A percentile compares a stretch with the other conserved stretches of the same genome.
These are phyloP conservation scores for Sesia apiformis DNA, from an alignment of 2,888 invertebrate genomes.

Conservation along the genomic window DNA sequence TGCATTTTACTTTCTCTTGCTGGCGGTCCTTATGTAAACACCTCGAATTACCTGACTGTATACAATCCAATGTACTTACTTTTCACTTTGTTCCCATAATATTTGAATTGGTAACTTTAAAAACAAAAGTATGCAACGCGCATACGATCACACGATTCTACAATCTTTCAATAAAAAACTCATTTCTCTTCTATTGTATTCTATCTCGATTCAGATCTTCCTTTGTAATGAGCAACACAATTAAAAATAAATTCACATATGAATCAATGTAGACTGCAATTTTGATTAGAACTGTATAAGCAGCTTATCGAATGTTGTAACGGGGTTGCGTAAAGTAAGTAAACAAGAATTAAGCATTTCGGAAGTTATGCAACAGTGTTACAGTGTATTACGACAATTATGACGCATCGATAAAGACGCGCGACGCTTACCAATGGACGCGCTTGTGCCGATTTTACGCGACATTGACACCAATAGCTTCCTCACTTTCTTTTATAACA, in stretches of 20 bases:
- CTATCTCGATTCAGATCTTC: not conserved
- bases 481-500: constrained; percentile 56
- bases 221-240: not conserved
- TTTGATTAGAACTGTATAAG: not conserved
- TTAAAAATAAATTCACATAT: not conserved
- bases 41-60: too few species aligned
- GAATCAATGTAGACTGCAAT: not conserved
- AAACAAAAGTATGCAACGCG: not conserved
- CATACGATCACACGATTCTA: too few species aligned
- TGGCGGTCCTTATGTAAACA: too few species aligned
- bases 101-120: not conserved
- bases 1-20: too few species aligned
- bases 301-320: not conserved
- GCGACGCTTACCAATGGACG: constrained; percentile 36
- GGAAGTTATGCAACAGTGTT: constrained; percentile 44
- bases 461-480: constrained; percentile 65
- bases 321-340: constrained; percentile 21
- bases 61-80: too few species aligned
- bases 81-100: too few species aligned
- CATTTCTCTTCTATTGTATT: too few species aligned
- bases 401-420: constrained; percentile 51
- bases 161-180: too few species aligned
- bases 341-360: constrained; percentile 34
- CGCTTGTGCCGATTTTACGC: constrained; percentile 44
- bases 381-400: constrained; percentile 36